Base-by-base conservation (phyloP, 1,140 invertebrate species). In the Melitaea cinxia region DNA sequence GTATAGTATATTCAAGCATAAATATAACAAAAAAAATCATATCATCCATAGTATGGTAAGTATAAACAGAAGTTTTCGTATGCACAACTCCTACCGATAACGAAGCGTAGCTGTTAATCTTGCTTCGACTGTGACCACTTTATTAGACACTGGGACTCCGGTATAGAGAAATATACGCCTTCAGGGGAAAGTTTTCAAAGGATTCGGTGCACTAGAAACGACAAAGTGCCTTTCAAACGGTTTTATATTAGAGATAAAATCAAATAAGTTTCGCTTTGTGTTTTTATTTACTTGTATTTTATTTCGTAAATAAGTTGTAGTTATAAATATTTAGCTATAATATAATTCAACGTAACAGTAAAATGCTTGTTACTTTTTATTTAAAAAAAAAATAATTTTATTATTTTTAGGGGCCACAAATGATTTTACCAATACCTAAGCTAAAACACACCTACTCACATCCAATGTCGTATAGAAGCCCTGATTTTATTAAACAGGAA, bases 101-200 rank as follows among this genome's bases (percentile, higher is more conserved):
- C 84, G 85, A 81, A 87, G 72, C 75, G 72, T 23, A 50, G 80
- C 68, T 83, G 87, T 89, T 89, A 89, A 89, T 89, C 87, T 88
- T 84, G 75, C 80, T 88, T 89, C 85, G 82, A 85, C 78, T 85
- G 79, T 84, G 85, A 89, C 85, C 87, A 82, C 83, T 89, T 89
- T 89, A 89, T 89, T 88, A 89, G 83, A 86, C 80, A 78, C 70
- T 73, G 65, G 66, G 78, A 83, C 78, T 77, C 70, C 56, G 79
- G 73, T 85, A 86, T 82, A 80, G 81, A 87, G 85, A 87, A 84
- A 86, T 89, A 87, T 88, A 85, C 77, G 81, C 77, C 81, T 80
- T 76, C 66, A 58, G 83, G 85, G 83, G 84, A 83, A 87, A 86
- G 78, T 86, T 87, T 60, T 57, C 47, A 39, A 53, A 37, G 19